Base-by-base conservation (phyloP, 2,797 vertebrate genomes). In the Danio aesculapii region DNA sequence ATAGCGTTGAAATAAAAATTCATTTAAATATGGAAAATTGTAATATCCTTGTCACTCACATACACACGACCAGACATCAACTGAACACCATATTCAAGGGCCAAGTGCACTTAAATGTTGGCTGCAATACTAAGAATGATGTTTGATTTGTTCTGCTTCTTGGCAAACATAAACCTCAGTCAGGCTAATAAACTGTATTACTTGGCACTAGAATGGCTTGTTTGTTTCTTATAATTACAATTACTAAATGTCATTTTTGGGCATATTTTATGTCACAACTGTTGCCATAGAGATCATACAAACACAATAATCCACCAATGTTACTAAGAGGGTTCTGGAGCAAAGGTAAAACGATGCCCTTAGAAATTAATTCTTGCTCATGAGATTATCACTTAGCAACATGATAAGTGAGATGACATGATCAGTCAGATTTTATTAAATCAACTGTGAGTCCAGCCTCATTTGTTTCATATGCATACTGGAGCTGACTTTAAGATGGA, bases 41-140 rank as follows among this genome's bases (percentile, higher is more conserved):
- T 30, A 30, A 30, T 30, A 30, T 1, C 30, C 30, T 30, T 30
- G 30, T 30, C 44, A 19, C n/a, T 44, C n/a, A 30, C 19, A 47
- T 1, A n/a, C 16, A 44, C 9, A 6, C 16, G 1, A 49, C 21
- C 21, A 61, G 39, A 61, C 21, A 61, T 41, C 50, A 55, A 16
- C 6, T 17, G 50, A 17, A n/a, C 43, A 41, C 30, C 30, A 43
- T 71, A 43, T 71, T 71, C 6, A 55, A 43, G 68, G 55, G 68
- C 50, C 68, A 70, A 70, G 30, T 43, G 68, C 68, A 71, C 68
- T 71, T 55, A 17, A 71, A 71, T 55, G 39, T 71, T 71, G 67
- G 68, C 50, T 43, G 50, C 30, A 71, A 43, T 16, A 69, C 21
- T 41, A 2, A 53, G 50, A 19, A 71, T 19, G 50, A 71, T 71